A percentile compares a stretch with the other conserved stretches of the same genome.
Evolutionary conservation across 2,113 vertebrate genomes (phyloP).

Genomic region (Brachyistius frenatus): DNA sequence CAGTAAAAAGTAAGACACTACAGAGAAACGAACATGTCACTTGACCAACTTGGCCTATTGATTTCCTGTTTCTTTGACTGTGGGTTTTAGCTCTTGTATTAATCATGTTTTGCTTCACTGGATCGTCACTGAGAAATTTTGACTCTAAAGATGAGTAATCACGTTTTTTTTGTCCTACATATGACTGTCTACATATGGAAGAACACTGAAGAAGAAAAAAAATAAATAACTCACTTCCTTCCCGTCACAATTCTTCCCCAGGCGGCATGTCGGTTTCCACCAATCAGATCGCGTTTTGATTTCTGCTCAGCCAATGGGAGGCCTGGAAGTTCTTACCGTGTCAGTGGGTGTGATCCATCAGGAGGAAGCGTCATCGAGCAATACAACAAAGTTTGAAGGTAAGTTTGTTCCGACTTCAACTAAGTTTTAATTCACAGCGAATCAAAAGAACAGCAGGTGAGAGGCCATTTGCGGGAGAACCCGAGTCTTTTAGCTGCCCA

Average conservation of each 20-base stretch:
- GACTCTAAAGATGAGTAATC: neutral
- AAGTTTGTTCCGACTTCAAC: constrained; percentile 56
- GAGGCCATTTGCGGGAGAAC: accelerated
- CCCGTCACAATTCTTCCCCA: constrained; percentile 36
- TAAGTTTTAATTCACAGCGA: neutral
- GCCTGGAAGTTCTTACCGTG: constrained; percentile 4
- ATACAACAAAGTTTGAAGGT: constrained; percentile 74
- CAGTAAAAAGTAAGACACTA: neutral
- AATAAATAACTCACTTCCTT: constrained; percentile 63
- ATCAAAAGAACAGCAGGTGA: neutral
- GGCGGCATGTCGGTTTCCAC: constrained; percentile 21
- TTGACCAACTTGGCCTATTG: too few relatives aligned
- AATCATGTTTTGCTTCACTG: neutral
- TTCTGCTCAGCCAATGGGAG: constrained; percentile 65
- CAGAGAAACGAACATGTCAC: neutral
- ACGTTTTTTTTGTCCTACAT: neutral
- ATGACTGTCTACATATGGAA: neutral
- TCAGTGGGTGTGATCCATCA: constrained; percentile 60
- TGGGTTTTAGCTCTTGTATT: neutral
- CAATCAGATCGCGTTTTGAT: constrained; percentile 52
- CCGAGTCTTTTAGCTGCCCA: neutral
- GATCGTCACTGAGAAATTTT: neutral
- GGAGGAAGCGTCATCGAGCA: constrained; percentile 68
- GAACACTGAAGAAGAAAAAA: neutral
- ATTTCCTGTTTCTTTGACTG: too few relatives aligned